phyloP scores from a whole-genome alignment of 2,888 invertebrate species.

The Sesia apiformis region DNA sequence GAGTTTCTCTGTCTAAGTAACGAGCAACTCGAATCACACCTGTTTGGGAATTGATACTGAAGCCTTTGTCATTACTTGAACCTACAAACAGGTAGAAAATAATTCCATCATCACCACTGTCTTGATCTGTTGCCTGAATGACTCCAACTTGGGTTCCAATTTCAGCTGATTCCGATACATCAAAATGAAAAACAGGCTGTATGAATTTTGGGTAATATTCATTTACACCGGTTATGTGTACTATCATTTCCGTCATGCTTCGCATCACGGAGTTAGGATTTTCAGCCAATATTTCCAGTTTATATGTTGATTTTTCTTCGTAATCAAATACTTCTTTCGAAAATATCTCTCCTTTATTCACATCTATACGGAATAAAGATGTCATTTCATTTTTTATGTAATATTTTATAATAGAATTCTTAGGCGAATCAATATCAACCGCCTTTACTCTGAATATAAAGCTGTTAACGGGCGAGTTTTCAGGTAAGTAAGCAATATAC shows the following conservation, averaged over 20 bases:
- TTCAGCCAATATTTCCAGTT: constrained; percentile 84
- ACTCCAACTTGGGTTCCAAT: constrained; percentile 89
- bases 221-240: constrained; percentile 89
- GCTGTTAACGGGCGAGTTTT: constrained; percentile 85
- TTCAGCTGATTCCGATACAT: constrained; percentile 93
- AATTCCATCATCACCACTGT: constrained; percentile 89
- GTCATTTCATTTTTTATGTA: constrained; percentile 85
- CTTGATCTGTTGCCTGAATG: constrained; percentile 92
- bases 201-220: constrained; percentile 92
- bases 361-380: constrained; percentile 84
- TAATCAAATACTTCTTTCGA: constrained; percentile 89
- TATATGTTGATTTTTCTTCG: constrained; percentile 85
- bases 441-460: constrained; percentile 85
- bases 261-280: constrained; percentile 91
- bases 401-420: constrained; percentile 90
- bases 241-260: constrained; percentile 80
- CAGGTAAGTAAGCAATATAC: constrained; percentile 86
- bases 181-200: constrained; percentile 92
- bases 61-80: constrained; percentile 93
- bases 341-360: constrained; percentile 82
- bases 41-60: constrained; percentile 87
- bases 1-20: constrained; percentile 89
- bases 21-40: constrained; percentile 90
- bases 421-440: constrained; percentile 89
- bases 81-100: constrained; percentile 95